A percentile compares a stretch with the other conserved stretches of the same genome.
phyloP scores from a whole-genome alignment of 2,113 vertebrate genomes.

The Trachemys scripta region DNA sequence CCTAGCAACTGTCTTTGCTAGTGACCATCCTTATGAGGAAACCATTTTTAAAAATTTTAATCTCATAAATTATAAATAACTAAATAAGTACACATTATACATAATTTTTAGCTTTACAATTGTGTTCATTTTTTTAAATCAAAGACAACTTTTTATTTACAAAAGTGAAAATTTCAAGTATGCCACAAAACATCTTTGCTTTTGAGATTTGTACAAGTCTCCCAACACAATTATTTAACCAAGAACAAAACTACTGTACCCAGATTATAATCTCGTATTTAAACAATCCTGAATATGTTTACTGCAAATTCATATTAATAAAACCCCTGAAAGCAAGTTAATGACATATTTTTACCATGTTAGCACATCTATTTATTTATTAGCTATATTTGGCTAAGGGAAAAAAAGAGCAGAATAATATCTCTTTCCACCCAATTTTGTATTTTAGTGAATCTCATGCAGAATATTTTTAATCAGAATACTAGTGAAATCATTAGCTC shows the following conservation, averaged over 20 bases:
- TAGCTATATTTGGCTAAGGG: not conserved
- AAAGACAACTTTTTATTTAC: not conserved
- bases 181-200: fast-evolving
- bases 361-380: not conserved
- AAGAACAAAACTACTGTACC: not conserved
- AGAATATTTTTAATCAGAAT: no score
- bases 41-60: not conserved
- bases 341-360: not conserved
- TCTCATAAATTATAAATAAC: not conserved
- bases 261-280: not conserved
- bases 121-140: not conserved
- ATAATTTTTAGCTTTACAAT: not conserved
- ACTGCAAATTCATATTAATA: not conserved
- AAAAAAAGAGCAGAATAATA: no score
- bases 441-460: no score
- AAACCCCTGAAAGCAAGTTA: not conserved
- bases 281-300: not conserved
- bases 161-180: not conserved
- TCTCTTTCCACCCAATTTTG: no score
- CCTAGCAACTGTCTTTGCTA: not conserved
- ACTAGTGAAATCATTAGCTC: no score
- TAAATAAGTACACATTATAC: not conserved
- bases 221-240: not conserved
- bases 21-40: not conserved
- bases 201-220: not conserved